Evolutionary conservation across 2,113 vertebrate species (phyloP), one percentile per base, ranked within the genome.

Genomic region (Protobothrops mucrosquamatus): DNA sequence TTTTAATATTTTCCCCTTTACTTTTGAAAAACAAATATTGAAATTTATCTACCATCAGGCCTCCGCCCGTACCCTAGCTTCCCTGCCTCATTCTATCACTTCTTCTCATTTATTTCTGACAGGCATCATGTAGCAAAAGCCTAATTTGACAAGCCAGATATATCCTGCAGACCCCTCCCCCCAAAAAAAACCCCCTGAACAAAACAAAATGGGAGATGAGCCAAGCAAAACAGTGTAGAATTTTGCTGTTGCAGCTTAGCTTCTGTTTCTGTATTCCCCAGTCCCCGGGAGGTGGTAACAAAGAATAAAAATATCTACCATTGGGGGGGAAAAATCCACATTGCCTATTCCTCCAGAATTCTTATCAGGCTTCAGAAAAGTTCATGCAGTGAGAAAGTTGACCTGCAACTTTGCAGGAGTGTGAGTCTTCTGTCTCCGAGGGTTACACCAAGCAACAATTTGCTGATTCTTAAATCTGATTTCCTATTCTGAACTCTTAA

Each of bases 41-140:
- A 91, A 93, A 89, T 95, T 24, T 91, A 93, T 95, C 93, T 96
- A 23, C 26, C 48, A 43, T 93, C 94, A 94, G 24, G 26, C 34
- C 61, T 93, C 52, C 0, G n/a, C 87, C 93, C 0, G 5, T 46
- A 90, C 93, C 9, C 59, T 85, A 90, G 54, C 90, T 43, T 14
- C 55, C 22, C 88, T 15, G 9, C 22, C 88, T 74, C 29, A 3
- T 39, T 91, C 85, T 26, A 46, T 89, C 29, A 14, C 15, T 91
- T 87, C 89, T 91, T 92, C 89, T 94, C 91, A 90, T 95, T 93
- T 95, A 48, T 94, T 96, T 95, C 64, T 94, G 94, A 94, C 90
- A 93, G 92, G 86, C 54, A 48, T 92, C 92, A 39, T 26, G 51
- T 34, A 93, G 89, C 86, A 94, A 51, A 94, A 93, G 85, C 59